Base-by-base conservation (phyloP, 2,797 vertebrate genomes). In the Bovichtus variegatus region DNA sequence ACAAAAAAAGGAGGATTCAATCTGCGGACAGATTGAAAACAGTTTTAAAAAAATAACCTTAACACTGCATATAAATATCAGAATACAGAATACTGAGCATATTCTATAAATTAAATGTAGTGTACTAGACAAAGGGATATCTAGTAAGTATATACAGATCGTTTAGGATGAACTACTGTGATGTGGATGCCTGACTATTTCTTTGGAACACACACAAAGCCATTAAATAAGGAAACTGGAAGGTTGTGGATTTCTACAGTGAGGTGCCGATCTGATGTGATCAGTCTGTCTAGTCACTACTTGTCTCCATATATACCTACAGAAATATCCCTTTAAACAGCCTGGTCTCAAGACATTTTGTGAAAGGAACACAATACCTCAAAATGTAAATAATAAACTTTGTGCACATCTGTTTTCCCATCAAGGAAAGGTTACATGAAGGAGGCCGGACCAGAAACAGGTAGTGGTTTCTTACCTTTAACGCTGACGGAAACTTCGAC, bases 81-180 rank as follows among this genome's bases (percentile, higher is more conserved):
- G 92, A 96, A 96, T 94, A 96, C 94, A 95, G 93, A 97, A 97
- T 96, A 97, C 94, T 97, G 95, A 96, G 96, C 62, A 89, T 81
- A 81, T 76, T 93, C 89, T 93, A 93, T 95, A 94, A 95, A 94
- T 94, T 84, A 93, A 76, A 89, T 82, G 88, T 77, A 85, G 78
- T 87, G 80, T 76, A 89, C 82, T 82, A 92, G 72, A 88, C 82
- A 89, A 82, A 90, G 86, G 87, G 90, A 92, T 89, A 91, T 89
- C 84, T 82, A 67, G 73, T 81, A 83, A 85, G 86, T 84, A 91
- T 80, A 86, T 87, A 91, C 78, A 88, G 87, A 90, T 85, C 9
- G 27, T 82, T 82, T 50, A 65, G 6, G 68, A 82, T 78, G 36
- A 84, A 85, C 71, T 74, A 71, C 74, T 85, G 71, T 82, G 87